phyloP scores from a whole-genome alignment of 2,888 invertebrate species.

The Phortica okadai region DNA sequence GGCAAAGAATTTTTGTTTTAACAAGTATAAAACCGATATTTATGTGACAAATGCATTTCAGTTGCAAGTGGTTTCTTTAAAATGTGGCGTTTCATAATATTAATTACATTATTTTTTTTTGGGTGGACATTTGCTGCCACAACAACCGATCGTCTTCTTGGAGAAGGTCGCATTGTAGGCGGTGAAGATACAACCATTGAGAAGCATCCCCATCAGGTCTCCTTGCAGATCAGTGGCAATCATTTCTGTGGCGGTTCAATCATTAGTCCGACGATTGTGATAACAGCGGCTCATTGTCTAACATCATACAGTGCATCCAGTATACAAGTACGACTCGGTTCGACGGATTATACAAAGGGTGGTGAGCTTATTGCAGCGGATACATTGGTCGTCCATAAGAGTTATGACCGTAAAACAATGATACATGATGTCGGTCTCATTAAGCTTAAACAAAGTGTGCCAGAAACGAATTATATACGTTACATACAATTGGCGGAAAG shows the following conservation, averaged over 20 bases:
- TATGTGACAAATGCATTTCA: neutral
- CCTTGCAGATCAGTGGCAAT: conserved; percentile 65
- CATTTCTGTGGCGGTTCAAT: conserved; percentile 77
- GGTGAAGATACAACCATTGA: conserved; percentile 74
- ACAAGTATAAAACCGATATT: neutral
- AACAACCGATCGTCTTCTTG: conserved; percentile 42
- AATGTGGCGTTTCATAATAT: conserved; percentile 35
- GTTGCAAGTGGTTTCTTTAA: too few relatives aligned
- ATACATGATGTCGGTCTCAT: conserved; percentile 75
- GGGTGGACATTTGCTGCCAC: conserved; percentile 50
- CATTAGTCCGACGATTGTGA: conserved; percentile 63
- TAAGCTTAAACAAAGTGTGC: conserved; percentile 61
- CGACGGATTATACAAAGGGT: conserved; percentile 64
- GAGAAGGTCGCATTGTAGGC: conserved; percentile 75
- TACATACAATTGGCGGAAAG: conserved; percentile 59
- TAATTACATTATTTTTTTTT: conserved; percentile 47
- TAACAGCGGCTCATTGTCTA: conserved; percentile 76
- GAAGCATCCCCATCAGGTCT: conserved; percentile 76
- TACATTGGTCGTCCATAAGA: conserved; percentile 59
- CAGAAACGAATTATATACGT: conserved; percentile 51
- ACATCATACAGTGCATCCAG: conserved; percentile 35
- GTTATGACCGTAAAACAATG: conserved; percentile 65
- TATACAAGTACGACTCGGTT: conserved; percentile 72
- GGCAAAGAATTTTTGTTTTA: neutral
- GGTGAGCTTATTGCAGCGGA: conserved; percentile 70